Evolutionary conservation across 2,888 invertebrate species (phyloP), one percentile per base, ranked within the genome.

Genomic region (Creontiades dilutus): DNA sequence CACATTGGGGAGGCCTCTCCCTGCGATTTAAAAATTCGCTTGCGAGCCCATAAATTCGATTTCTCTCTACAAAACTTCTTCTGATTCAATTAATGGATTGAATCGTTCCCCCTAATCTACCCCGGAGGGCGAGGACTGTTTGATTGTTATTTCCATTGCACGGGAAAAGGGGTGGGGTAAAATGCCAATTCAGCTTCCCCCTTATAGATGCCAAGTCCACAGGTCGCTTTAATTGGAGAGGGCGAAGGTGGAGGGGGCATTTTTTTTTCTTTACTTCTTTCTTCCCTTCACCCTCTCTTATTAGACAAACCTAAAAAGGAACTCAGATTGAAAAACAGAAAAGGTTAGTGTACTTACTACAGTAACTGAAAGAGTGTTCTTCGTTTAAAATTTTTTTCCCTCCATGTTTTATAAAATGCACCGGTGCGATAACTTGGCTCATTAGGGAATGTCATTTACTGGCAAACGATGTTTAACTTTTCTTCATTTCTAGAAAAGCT

Each of bases 171-270:
- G 47, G 52, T 9, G 52, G 82, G 82, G 82, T 82, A 82, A 85
- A 86, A 86, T 86, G 86, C 86, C 86, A 86, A 86, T 86, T 86
- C 86, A 75, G 86, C 86, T 23, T 55, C 27, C 86, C 86, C 86
- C 75, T 75, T 55, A 86, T 75, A 47, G 75, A 86, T 86, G 86
- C 86, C 86, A 86, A 86, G 86, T 86, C 86, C 86, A 86, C 86
- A 86, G 86, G 86, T 86, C 86, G 37, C 75, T 86, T 86, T 86
- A 55, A 86, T 55, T 86, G 47, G 47, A 52, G 14, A 27, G 82
- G 76, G 61, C 14, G 61, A 75, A 47, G 55, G 84, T 28, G 28
- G 48, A 12, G 82, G 55, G 55, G 84, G 12, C 19, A 75, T 19
- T 48, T 81, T 82, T 52, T 52, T 82, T 82, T 52, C 27, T 82